Conservation (phyloP, 1,140 invertebrate species). For the Aphidius gifuensis region DNA sequence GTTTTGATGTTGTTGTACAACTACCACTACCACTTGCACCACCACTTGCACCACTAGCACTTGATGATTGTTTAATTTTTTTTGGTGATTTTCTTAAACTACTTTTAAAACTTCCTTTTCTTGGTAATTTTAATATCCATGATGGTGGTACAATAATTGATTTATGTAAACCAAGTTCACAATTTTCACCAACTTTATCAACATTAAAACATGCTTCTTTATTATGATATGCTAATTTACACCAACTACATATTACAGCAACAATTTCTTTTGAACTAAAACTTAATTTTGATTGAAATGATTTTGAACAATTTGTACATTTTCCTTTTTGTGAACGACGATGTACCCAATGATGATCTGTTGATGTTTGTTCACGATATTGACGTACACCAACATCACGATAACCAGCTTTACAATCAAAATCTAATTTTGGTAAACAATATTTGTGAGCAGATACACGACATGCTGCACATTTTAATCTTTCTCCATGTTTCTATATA, state of each 20-base stretch:
- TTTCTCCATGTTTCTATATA: slow-evolving; percentile 78
- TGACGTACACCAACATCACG: slow-evolving; percentile 87
- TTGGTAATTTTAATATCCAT: slow-evolving; percentile 94
- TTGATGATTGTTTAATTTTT: slow-evolving; percentile 62
- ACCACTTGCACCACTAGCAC: slow-evolving; percentile 1
- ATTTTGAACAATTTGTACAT: slow-evolving; percentile 90
- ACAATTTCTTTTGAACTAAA: slow-evolving; percentile 94
- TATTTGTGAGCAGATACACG: slow-evolving; percentile 84
- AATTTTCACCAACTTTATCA: slow-evolving; percentile 87
- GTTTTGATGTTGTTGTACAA: slow-evolving; percentile 20
- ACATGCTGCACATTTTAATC: slow-evolving; percentile 91
- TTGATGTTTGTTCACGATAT: slow-evolving; percentile 87
- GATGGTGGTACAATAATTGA: slow-evolving; percentile 93
- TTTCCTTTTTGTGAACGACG: slow-evolving; percentile 86
- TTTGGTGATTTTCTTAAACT: slow-evolving; percentile 83
- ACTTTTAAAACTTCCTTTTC: slow-evolving; percentile 88
- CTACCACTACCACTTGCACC: slow-evolving; percentile 19
- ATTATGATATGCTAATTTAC: slow-evolving; percentile 94
- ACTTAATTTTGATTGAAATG: slow-evolving; percentile 88
- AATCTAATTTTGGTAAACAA: slow-evolving; percentile 79
- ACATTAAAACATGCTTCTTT: slow-evolving; percentile 93
- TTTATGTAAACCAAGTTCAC: slow-evolving; percentile 78
- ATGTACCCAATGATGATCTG: slow-evolving; percentile 96
- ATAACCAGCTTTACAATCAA: slow-evolving; percentile 89
- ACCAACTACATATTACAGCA: slow-evolving; percentile 96